Percentiles rank a stretch among this genome's conserved stretches.
Conservation (phyloP, 1,140 invertebrate species). For the Vanessa atalanta region DNA sequence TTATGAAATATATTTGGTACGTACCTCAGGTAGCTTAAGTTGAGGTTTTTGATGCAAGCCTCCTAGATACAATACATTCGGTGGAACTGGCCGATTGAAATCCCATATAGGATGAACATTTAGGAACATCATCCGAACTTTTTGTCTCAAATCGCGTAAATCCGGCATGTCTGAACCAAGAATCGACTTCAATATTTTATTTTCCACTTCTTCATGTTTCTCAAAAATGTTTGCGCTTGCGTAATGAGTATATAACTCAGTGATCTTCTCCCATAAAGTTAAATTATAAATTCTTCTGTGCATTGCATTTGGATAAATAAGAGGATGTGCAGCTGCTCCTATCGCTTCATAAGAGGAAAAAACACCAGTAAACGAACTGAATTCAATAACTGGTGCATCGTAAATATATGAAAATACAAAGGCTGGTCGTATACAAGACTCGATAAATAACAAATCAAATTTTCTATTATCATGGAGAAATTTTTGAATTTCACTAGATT, state of each 20-base stretch:
- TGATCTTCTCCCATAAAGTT: slow-evolving; percentile 41
- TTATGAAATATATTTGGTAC: too few species aligned
- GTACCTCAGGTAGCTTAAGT: slow-evolving; percentile 27
- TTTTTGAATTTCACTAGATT: neutral
- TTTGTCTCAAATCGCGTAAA: slow-evolving; percentile 70
- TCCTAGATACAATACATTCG: slow-evolving; percentile 29
- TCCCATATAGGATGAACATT: too few species aligned
- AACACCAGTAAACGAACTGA: slow-evolving; percentile 46
- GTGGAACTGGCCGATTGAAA: slow-evolving; percentile 9
- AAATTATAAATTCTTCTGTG: slow-evolving; percentile 36
- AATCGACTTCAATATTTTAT: slow-evolving; percentile 52
- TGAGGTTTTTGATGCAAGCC: slow-evolving; percentile 23
- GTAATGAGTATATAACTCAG: slow-evolving; percentile 26
- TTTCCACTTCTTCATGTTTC: slow-evolving; percentile 37
- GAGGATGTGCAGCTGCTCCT: slow-evolving; percentile 40
- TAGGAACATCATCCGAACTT: slow-evolving; percentile 80
- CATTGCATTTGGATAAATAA: slow-evolving; percentile 45
- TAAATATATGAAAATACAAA: neutral
- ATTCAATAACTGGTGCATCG: slow-evolving; percentile 32
- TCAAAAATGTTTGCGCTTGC: slow-evolving; percentile 12
- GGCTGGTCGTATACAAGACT: neutral
- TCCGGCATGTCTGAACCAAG: slow-evolving; percentile 68
- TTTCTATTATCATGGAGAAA: neutral
- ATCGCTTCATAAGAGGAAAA: slow-evolving; percentile 32
- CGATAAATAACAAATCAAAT: neutral